Base-by-base conservation (phyloP, 2,797 vertebrate genomes). In the Acanthiza pusilla region DNA sequence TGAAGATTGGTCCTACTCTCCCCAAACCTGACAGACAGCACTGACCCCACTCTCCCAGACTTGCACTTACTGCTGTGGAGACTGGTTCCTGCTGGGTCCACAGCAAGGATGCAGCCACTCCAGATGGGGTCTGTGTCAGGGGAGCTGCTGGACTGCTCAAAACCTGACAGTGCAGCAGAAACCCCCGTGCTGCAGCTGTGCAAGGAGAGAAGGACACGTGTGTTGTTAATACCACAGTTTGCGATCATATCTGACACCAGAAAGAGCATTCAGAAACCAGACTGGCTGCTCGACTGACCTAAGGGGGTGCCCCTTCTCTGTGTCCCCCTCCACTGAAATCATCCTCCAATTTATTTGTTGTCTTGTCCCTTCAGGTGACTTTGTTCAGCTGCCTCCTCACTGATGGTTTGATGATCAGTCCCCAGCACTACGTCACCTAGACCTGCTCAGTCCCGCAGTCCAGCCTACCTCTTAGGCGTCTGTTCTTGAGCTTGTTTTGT, bases 241-340 rank as follows among this genome's bases (percentile, higher is more conserved):
- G 5, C 1, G 0, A 34, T 50, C 17, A 4, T 10, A 11, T 40
- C 34, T 48, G 42, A 32, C 5, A 12, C 8, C 40, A 60, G 62
- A 53, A 48, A 29, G 58, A 67, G 17, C 10, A 5, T 6, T 5
- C 15, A 32, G 54, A 65, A 89, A 40, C 22, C 23, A 36, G 38
- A 11, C 10, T 34, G 76, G 20, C 42, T 57, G 16, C 61, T 40
- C 38, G 42, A 32, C 18, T 61, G 38, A 22, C 42, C 13, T 27
- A 6, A 62, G 23, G 11, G 13, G 3, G 2, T 57, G 26, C 0
- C 2, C 67, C 11, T 60, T 55, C 11, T 36, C 38, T n/a, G 32
- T 51, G 29, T 53, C 21, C 21, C 32, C 11, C 29, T 50, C 21
- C 22, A 10, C 26, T 40, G 15, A 48, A 77, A 10, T 62, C 29